A percentile compares a stretch with the other conserved stretches of the same genome.
Evolutionary conservation across 2,888 invertebrate genomes (phyloP).

Genomic region (Xestia ashworthii): DNA sequence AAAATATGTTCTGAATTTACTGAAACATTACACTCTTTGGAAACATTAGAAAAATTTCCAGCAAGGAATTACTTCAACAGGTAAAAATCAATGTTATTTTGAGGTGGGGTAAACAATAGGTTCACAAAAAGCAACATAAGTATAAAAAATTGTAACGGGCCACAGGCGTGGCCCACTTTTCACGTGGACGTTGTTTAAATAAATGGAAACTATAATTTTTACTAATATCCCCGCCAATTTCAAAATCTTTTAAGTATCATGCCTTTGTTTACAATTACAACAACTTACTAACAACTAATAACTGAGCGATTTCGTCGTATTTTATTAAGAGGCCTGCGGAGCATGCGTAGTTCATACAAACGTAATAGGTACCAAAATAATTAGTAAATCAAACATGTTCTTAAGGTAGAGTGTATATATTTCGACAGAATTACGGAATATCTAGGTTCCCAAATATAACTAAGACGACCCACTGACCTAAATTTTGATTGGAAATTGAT

Average conservation of each 20-base stretch:
- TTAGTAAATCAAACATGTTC: too few relatives aligned
- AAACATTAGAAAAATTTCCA: not conserved
- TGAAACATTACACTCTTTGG: not conserved
- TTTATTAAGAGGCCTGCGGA: not conserved
- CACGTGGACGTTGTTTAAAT: not conserved
- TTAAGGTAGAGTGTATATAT: too few relatives aligned
- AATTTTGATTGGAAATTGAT: too few relatives aligned
- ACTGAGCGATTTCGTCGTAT: not conserved
- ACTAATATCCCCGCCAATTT: not conserved
- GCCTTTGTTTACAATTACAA: not conserved
- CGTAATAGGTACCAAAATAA: too few relatives aligned
- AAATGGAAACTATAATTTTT: not conserved
- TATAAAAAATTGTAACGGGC: not conserved
- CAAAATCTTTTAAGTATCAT: not conserved
- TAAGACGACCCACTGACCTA: too few relatives aligned
- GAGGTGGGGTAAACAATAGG: not conserved
- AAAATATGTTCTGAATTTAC: conserved; percentile 1
- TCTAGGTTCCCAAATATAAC: too few relatives aligned
- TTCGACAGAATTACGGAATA: too few relatives aligned
- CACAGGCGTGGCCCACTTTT: not conserved
- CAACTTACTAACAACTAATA: not conserved
- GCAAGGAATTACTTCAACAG: conserved; percentile 22
- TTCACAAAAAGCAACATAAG: not conserved
- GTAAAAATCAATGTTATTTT: conserved; percentile 8
- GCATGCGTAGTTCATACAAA: too few relatives aligned